Base-by-base conservation (phyloP, 2,888 invertebrate species). In the Lepidocyrtinus sp. region DNA sequence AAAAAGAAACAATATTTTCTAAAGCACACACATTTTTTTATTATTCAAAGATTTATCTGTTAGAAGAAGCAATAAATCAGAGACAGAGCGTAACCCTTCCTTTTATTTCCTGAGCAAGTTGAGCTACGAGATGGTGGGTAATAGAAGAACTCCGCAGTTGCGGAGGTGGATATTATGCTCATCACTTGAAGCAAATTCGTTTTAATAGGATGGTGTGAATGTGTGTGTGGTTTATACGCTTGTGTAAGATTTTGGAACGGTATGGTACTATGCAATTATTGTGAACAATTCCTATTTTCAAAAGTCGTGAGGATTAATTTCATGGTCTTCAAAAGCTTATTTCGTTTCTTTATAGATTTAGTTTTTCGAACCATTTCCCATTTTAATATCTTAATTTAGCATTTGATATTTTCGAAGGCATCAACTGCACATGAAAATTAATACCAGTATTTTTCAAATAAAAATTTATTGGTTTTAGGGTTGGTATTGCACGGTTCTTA, bases 251-350 rank as follows among this genome's bases (percentile, higher is more conserved):
- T 73, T 72, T 78, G 78, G 72, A 78, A 50, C n/a, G 50, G 15
- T 50, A 73, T 72, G 78, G 78, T 78, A 78, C 73, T 72, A 12
- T 12, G 50, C 50, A 50, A 78, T 78, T 73, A 73, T 73, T 73
- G 78, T 72, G 73, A 78, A 72, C 78, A 78, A 78, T 62, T 73
- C 78, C 78, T 68, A 69, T 78, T n/a, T 71, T 73, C 68, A 73
- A 73, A 50, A 75, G 69, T 82, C 82, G 81, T 82, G 83, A 82
- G 82, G 82, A 83, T 83, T 81, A 82, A 82, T 83, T 83, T 83
- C 83, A 83, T 82, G 83, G 81, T 73, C 70, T 75, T 83, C 83
- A 79, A 75, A 78, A 50, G 50, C 17, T 36, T 50, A 50, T 50
- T 50, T 50, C 12, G 17, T 50, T 2, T 50, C 50, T 12, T 15